phyloP scores from a whole-genome alignment of 2,113 vertebrate species.

The Dissostichus mawsoni region DNA sequence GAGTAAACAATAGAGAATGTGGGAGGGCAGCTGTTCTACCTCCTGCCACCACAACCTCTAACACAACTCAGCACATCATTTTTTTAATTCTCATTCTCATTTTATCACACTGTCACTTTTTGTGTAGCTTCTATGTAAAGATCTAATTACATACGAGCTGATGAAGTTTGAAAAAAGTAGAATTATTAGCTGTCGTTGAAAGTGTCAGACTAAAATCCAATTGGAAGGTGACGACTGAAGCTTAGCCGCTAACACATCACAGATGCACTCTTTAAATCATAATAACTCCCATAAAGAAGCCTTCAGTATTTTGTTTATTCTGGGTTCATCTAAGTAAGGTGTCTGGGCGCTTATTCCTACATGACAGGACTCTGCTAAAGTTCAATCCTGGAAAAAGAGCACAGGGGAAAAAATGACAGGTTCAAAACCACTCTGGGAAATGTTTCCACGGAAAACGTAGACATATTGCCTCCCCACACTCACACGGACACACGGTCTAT shows the following conservation, averaged over 20 bases:
- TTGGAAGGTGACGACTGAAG: constrained; percentile 35
- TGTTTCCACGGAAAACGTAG: constrained; percentile 37
- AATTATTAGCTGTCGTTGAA: constrained; percentile 35
- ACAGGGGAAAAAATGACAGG: constrained; percentile 41
- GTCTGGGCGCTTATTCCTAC: neutral
- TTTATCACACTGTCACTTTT: neutral
- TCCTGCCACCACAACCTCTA: neutral
- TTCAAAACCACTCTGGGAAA: constrained; percentile 49
- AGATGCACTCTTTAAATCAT: neutral
- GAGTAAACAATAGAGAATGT: neutral
- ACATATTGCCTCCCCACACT: neutral
- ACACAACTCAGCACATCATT: constrained; percentile 18
- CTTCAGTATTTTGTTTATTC: neutral
- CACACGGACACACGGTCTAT: constrained; percentile 21
- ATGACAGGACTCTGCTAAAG: constrained; percentile 8
- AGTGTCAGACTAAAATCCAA: constrained; percentile 3
- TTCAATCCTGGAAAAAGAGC: constrained; percentile 15
- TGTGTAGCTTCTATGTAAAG: constrained; percentile 12
- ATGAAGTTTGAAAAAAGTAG: neutral
- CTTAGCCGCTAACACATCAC: neutral
- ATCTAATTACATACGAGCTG: neutral
- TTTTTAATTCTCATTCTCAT: neutral
- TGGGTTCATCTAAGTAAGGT: neutral
- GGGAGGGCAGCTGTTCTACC: constrained; percentile 13
- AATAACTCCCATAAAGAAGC: neutral